These are phyloP conservation scores for Dicentrarchus labrax DNA, from an alignment of 2,113 vertebrate genomes.

Conservation along the genomic window DNA sequence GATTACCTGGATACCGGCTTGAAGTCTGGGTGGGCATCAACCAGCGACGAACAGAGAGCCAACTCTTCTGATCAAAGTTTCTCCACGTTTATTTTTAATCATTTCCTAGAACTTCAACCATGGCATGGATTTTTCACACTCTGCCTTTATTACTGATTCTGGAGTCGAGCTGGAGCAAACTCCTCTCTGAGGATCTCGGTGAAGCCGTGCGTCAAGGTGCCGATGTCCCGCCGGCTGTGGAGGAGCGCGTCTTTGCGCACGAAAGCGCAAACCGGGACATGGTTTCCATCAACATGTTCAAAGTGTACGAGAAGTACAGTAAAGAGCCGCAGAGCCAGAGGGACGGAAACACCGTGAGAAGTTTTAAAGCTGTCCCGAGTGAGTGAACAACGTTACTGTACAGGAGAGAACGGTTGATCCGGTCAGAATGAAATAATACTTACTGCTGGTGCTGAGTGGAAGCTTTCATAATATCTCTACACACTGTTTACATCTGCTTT, in stretches of 20 bases:
- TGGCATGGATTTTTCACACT: slow-evolving; percentile 67
- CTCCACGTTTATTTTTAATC: not conserved
- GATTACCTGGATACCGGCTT: slow-evolving; percentile 58
- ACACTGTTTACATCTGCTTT: not conserved
- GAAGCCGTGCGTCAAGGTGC: slow-evolving; percentile 52
- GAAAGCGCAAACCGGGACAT: slow-evolving; percentile 81
- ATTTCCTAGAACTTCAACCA: slow-evolving; percentile 30
- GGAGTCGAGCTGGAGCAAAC: slow-evolving; percentile 41
- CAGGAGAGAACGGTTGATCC: not conserved
- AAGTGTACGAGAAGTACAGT: slow-evolving; percentile 91
- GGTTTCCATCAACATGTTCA: slow-evolving; percentile 90
- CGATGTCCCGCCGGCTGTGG: not conserved
- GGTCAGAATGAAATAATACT: not conserved
- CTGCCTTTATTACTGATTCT: slow-evolving; percentile 64
- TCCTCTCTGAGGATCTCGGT: slow-evolving; percentile 20
- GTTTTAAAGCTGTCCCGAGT: slow-evolving; percentile 90
- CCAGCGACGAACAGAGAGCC: not conserved
- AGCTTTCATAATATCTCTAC: too few species aligned
- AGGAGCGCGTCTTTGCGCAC: slow-evolving; percentile 62
- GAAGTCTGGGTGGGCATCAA: slow-evolving; percentile 39
- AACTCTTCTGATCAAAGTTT: not conserved
- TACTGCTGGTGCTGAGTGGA: too few species aligned
- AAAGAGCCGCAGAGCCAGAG: slow-evolving; percentile 82
- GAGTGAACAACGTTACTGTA: slow-evolving; percentile 64
- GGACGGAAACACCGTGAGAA: slow-evolving; percentile 92